Base-by-base conservation (phyloP, 1,140 invertebrate genomes). In the Hylaeus volcanicus region DNA sequence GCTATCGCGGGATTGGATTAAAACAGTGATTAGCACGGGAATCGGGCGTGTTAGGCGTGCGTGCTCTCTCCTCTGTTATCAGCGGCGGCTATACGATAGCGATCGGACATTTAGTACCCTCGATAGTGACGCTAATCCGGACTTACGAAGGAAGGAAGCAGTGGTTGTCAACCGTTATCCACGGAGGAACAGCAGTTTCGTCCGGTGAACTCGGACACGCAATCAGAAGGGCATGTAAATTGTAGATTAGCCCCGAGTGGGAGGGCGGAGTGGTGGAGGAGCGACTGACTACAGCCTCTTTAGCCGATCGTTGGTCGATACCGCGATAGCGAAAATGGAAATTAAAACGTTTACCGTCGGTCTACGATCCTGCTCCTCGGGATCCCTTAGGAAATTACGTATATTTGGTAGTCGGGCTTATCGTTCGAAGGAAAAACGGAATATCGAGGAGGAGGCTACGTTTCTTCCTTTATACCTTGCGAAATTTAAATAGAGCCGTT, bases 41-140 rank as follows among this genome's bases (percentile, higher is more conserved):
- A 88, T 87, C 81, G 84, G 83, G 84, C 83, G 80, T 84, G 88
- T 86, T 84, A 81, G 85, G 53, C 83, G 86, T 90, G 89, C 89
- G 90, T 90, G 88, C 87, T 84, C 86, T 84, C 86, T 86, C 77
- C 82, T 82, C 84, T 78, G 85, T 90, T 91, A 91, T 91, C 90
- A 79, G 84, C 66, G 72, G 70, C 74, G 78, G 83, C 77, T 65
- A 72, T 82, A 74, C 81, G 89, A 90, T 90, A 88, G 86, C 82
- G 83, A 89, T 90, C 88, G 87, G 88, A 90, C 90, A 90, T 90
- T 91, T 90, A 90, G 88, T 90, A 89, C 69, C 86, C 74, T 79
- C 85, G 88, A 90, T 90, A 89, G 86, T 88, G 87, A 88, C 82
- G 88, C 84, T 87, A 91, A 89, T 90, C 88, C 88, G 86, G 79